Evolutionary conservation across 2,888 invertebrate genomes (phyloP), one percentile per base, ranked within the genome.

Genomic region (Drosophila siamana): DNA sequence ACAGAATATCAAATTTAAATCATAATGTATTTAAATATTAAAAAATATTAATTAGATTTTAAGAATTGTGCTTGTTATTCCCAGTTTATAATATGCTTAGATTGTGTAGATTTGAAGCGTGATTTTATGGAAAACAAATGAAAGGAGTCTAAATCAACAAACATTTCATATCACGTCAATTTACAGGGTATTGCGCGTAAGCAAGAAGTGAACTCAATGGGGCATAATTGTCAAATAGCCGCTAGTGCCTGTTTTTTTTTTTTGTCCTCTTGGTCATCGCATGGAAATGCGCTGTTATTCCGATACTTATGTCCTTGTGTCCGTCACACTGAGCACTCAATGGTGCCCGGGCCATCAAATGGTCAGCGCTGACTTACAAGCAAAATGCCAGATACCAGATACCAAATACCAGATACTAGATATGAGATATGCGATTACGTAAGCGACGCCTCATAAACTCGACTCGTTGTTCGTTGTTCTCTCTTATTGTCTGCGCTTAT

Each of bases 401-500:
- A 41, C 33, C 41, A 65, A 48, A 48, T 52, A 41, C 43, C 40
- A 61, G 60, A 52, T 36, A 28, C 16, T n/a, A 57, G 41, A 38
- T 61, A 62, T 41, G 15, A 24, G 43, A 41, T 41, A 36, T 30
- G 38, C 62, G 86, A 83, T 83, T 83, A 80, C 82, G 81, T 82
- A 82, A 82, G 81, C 81, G 76, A 56, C 70, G 81, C 81, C 77
- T 79, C 80, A 79, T 77, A 82, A 82, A 69, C 74, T 77, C 50
- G 33, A n/a, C 33, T 5, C n/a, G n/a, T 22, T 22, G 4, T 16
- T n/a, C 16, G 4, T 13, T 16, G 7, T 19, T 38, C 28, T 7
- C 41, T 40, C 50, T 60, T 56, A 52, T 69, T 63, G 64, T 57
- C 59, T 55, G 59, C 7, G 62, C 50, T 46, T 66, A 50, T 62